Evolutionary conservation across 30 jellyfish, hydroid and myxozoan species (phyloP).

Genomic region (Hydra vulgaris): DNA sequence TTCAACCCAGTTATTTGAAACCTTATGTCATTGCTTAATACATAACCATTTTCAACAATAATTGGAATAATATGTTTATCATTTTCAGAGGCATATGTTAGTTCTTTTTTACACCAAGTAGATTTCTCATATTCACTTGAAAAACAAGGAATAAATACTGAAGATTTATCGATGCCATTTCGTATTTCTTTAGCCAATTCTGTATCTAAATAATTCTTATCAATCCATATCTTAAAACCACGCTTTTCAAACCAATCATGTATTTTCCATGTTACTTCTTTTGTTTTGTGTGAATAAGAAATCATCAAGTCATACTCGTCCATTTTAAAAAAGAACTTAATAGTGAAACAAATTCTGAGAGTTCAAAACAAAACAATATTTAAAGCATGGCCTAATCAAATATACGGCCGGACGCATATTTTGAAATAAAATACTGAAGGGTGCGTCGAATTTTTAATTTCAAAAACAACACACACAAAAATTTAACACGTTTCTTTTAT

Average conservation of each 20-base stretch:
- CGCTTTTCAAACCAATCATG: neutral
- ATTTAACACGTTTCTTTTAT: too few species aligned
- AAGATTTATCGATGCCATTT: neutral
- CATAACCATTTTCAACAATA: neutral
- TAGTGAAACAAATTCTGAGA: too few species aligned
- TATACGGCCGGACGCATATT: too few species aligned
- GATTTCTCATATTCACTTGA: neutral
- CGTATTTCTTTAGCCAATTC: neutral
- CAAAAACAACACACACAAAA: too few species aligned
- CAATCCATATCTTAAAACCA: neutral
- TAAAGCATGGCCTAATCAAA: too few species aligned
- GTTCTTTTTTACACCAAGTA: neutral
- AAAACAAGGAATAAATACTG: neutral
- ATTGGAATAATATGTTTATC: neutral
- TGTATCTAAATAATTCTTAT: neutral
- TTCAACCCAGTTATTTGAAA: neutral
- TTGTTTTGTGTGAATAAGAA: neutral
- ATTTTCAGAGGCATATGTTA: neutral
- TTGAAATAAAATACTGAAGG: too few species aligned
- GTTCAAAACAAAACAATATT: too few species aligned
- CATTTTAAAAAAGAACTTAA: neutral
- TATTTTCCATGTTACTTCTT: neutral
- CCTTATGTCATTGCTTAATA: neutral
- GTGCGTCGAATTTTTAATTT: too few species aligned
- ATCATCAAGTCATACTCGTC: neutral